These are phyloP conservation scores for Athrips mouffetella DNA, from an alignment of 2,888 invertebrate genomes.

Conservation along the genomic window DNA sequence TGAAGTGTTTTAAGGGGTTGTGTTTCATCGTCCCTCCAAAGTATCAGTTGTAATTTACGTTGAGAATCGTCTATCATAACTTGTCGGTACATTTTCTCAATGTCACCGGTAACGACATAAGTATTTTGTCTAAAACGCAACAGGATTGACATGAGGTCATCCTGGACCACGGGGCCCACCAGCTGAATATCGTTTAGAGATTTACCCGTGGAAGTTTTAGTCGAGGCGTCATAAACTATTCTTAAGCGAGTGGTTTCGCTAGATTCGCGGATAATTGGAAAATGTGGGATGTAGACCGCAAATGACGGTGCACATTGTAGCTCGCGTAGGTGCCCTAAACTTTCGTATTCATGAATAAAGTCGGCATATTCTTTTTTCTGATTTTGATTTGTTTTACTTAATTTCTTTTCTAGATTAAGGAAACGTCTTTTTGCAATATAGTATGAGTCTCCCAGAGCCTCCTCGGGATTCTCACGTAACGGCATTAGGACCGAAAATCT, in stretches of 20 bases:
- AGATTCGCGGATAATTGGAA: slow-evolving; percentile 7
- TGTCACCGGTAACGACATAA: slow-evolving; percentile 23
- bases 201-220: background rate
- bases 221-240: slow-evolving; percentile 4
- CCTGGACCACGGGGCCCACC: slow-evolving; percentile 27
- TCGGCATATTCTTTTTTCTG: slow-evolving; percentile 6
- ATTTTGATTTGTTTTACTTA: slow-evolving; percentile 12
- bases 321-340: slow-evolving; percentile 11
- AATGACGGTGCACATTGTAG: background rate
- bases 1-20: slow-evolving; percentile 18
- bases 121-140: slow-evolving; percentile 24
- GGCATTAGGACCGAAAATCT: slow-evolving; percentile 24
- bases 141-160: slow-evolving; percentile 23
- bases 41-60: background rate
- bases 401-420: slow-evolving; percentile 15
- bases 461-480: slow-evolving; percentile 19
- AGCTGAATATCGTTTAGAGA: slow-evolving; percentile 24
- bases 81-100: slow-evolving; percentile 25
- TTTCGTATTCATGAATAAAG: slow-evolving; percentile 12
- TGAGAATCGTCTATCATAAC: slow-evolving; percentile 13
- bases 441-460: slow-evolving; percentile 14
- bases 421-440: slow-evolving; percentile 12
- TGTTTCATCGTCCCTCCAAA: slow-evolving; percentile 12
- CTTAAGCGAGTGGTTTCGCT: slow-evolving; percentile 13
- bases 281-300: slow-evolving; percentile 13